A percentile compares a stretch with the other conserved stretches of the same genome.
These are phyloP conservation scores for Psettodes erumei DNA, from an alignment of 2,113 vertebrate genomes.

Conservation along the genomic window DNA sequence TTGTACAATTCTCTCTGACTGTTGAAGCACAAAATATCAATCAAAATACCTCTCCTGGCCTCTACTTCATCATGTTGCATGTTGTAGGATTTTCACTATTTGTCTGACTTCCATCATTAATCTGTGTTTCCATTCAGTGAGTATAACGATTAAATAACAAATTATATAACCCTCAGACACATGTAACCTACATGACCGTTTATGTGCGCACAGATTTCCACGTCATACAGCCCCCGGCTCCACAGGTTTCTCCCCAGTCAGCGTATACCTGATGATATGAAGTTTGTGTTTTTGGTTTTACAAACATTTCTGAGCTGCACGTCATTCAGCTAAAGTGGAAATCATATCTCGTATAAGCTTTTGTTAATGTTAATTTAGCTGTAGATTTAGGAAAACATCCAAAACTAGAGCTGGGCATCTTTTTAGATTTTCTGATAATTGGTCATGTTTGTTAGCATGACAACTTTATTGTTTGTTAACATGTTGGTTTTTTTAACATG, in stretches of 20 bases:
- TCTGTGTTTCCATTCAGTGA: conserved; percentile 5
- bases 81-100: neutral
- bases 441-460: too few relatives aligned
- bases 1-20: neutral
- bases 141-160: neutral
- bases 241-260: neutral
- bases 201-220: neutral
- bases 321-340: neutral
- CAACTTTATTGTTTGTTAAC: too few relatives aligned
- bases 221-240: neutral
- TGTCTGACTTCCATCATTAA: neutral
- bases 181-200: neutral
- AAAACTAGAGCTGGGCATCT: neutral
- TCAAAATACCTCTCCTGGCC: neutral
- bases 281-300: conserved; percentile 11
- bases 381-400: too few relatives aligned
- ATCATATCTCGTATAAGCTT: too few relatives aligned
- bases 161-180: neutral
- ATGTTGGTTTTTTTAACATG: too few relatives aligned
- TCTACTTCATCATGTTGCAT: neutral
- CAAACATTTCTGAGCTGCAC: neutral
- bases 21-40: conserved; percentile 43
- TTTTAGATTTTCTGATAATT: too few relatives aligned
- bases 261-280: neutral
- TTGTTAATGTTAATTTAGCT: too few relatives aligned